These are phyloP conservation scores for Tenthredo notha DNA, from an alignment of 2,888 invertebrate genomes.

Conservation along the genomic window DNA sequence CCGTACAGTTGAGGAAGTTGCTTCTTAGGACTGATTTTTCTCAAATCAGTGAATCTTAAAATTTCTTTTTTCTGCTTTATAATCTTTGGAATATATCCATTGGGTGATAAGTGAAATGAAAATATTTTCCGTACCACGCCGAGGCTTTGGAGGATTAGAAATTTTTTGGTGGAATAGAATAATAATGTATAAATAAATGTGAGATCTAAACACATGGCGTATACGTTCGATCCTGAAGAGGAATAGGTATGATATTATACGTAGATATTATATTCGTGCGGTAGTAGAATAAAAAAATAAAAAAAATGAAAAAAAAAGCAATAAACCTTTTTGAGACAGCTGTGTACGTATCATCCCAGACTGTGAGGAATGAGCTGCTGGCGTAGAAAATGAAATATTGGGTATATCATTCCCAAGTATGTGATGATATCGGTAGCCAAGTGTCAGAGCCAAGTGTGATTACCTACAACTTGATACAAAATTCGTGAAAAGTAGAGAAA, in stretches of 20 bases:
- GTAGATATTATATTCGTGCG: background rate
- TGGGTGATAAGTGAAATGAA: too few relatives aligned
- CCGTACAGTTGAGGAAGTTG: too few relatives aligned
- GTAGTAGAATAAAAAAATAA: background rate
- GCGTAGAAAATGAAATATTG: conserved; percentile 28
- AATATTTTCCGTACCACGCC: too few relatives aligned
- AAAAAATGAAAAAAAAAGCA: background rate
- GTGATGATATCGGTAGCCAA: conserved; percentile 36
- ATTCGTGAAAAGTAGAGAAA: background rate
- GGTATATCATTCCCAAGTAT: conserved; percentile 11
- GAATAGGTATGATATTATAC: background rate
- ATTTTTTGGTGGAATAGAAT: background rate
- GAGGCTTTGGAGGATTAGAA: background rate
- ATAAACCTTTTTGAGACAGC: conserved; percentile 27
- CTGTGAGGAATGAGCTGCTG: background rate
- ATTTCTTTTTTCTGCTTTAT: too few relatives aligned
- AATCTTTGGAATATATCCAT: too few relatives aligned
- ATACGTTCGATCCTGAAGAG: background rate
- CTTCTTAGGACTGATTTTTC: too few relatives aligned
- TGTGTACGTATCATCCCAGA: background rate
- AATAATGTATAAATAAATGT: background rate
- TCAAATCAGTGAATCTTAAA: too few relatives aligned
- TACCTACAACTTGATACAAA: background rate
- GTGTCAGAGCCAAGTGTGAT: conserved; percentile 36
- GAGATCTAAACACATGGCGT: background rate